Percentiles rank a stretch among this genome's conserved stretches.
phyloP scores from a whole-genome alignment of 2,888 invertebrate genomes.

The Mythimna pallens region DNA sequence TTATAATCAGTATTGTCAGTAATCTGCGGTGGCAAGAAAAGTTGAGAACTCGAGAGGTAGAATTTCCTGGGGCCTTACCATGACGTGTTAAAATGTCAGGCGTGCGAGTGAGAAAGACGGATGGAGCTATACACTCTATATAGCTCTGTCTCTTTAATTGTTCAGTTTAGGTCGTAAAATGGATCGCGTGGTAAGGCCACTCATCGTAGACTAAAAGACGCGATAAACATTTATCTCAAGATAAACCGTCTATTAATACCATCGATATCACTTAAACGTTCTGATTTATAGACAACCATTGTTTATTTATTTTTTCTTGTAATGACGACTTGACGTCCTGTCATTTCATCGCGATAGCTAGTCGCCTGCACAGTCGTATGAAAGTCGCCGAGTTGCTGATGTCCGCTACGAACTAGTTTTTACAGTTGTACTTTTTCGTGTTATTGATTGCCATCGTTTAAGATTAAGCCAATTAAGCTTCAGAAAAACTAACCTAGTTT shows the following conservation, averaged over 20 bases:
- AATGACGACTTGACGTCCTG: conserved; percentile 34
- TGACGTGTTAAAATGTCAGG: too few relatives aligned
- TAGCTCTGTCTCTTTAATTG: too few relatives aligned
- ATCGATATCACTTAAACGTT: conserved; percentile 19
- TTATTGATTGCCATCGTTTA: conserved; percentile 31
- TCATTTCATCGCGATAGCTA: conserved; percentile 27
- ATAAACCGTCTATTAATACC: neutral
- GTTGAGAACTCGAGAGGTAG: neutral
- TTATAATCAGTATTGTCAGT: neutral
- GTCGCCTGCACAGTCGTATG: conserved; percentile 1
- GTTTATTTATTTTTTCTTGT: conserved; percentile 28
- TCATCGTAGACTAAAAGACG: neutral
- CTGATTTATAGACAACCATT: conserved; percentile 28
- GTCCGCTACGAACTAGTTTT: conserved; percentile 39
- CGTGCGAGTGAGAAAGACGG: too few relatives aligned
- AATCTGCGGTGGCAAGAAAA: neutral
- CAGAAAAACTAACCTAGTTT: conserved; percentile 8
- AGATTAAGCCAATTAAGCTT: conserved; percentile 32
- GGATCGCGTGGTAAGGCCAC: too few relatives aligned
- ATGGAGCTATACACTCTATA: too few relatives aligned
- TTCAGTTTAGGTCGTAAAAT: too few relatives aligned
- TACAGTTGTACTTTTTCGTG: conserved; percentile 14
- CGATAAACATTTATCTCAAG: conserved; percentile 6
- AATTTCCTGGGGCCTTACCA: conserved; percentile 6
- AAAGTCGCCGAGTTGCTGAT: conserved; percentile 27